Evolutionary conservation across 2,113 vertebrate species (phyloP), one percentile per base, ranked within the genome.

Genomic region (Rhipidura dahli): DNA sequence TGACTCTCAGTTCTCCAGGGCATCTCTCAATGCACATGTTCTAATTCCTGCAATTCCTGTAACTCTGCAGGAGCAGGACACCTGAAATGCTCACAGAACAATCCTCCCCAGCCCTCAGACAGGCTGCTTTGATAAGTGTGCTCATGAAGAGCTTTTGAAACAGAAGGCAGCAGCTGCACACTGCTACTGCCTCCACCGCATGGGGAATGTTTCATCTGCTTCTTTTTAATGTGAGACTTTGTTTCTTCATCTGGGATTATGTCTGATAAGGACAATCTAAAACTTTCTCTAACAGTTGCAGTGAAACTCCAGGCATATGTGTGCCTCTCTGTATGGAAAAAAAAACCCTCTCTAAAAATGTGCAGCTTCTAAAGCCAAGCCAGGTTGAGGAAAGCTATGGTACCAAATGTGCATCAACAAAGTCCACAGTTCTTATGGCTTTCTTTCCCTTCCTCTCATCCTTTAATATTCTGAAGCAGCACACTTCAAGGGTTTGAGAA

Each of bases 401-500:
- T 73, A 31, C 68, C 83, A 59, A 83, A 87, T 2, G 16, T n/a
- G 83, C 86, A 66, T 23, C 93, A 83, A 86, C 88, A 89, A 88
- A 91, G 79, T 80, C 92, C 76, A 15, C 85, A 81, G 90, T 45
- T 39, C 71, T 79, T 35, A 71, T 40, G 85, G 26, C 50, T 93
- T 90, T 59, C 68, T 88, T 87, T 81, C 30, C 47, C 39, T 80
- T 63, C 54, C 76, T 94, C 83, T 83, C 60, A 68, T 87, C 79
- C 79, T 95, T 73, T 54, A 87, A 80, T 76, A 81, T 81, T 77
- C 82, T 87, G 93, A 91, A 93, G 88, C 76, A 80, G 76, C 71
- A 78, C 51, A 75, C 86, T 94, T 96, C 76, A 94, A 90, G 68
- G 68, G 35, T 31, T 65, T 83, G 64, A 83, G 57, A 91, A 85